Conservation (phyloP, 2,888 invertebrate species). For the Platynereis dumerilii region DNA sequence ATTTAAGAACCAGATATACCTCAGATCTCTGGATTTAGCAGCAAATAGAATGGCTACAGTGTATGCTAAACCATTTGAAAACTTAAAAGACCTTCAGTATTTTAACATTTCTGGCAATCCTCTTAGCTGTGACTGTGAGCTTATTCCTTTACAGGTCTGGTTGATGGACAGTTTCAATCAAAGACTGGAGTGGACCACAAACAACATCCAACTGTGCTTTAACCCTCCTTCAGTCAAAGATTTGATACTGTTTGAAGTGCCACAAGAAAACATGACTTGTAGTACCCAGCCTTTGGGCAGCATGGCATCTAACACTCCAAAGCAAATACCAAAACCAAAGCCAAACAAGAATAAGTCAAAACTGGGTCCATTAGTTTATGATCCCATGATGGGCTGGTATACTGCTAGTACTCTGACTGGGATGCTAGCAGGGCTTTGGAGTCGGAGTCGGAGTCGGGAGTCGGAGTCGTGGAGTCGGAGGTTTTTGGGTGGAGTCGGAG, state of each 20-base stretch:
- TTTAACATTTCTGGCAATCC: slow-evolving; percentile 21
- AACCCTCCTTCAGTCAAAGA: neutral
- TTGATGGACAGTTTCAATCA: slow-evolving; percentile 1
- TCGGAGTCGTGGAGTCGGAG: no score
- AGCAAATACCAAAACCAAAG: neutral
- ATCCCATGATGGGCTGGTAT: slow-evolving; percentile 37
- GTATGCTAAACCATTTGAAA: neutral
- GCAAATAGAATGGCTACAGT: slow-evolving; percentile 6
- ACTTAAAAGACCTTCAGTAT: slow-evolving; percentile 11
- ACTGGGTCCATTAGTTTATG: slow-evolving; percentile 32
- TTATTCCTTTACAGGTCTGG: neutral
- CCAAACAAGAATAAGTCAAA: neutral
- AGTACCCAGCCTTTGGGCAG: no score
- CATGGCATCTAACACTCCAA: no score
- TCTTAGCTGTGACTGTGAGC: slow-evolving; percentile 16
- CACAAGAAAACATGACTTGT: slow-evolving; percentile 14
- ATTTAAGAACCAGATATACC: neutral
- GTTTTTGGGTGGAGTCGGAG: no score
- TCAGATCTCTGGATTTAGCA: slow-evolving; percentile 11
- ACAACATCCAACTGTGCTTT: slow-evolving; percentile 6
- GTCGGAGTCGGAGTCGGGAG: no score
- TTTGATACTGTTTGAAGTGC: neutral
- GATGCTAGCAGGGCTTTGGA: no score
- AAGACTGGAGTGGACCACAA: slow-evolving; percentile 4
- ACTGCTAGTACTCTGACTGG: slow-evolving; percentile 36